These are phyloP conservation scores for Delphinus delphis DNA, from an alignment of 2,113 vertebrate genomes.

Conservation along the genomic window DNA sequence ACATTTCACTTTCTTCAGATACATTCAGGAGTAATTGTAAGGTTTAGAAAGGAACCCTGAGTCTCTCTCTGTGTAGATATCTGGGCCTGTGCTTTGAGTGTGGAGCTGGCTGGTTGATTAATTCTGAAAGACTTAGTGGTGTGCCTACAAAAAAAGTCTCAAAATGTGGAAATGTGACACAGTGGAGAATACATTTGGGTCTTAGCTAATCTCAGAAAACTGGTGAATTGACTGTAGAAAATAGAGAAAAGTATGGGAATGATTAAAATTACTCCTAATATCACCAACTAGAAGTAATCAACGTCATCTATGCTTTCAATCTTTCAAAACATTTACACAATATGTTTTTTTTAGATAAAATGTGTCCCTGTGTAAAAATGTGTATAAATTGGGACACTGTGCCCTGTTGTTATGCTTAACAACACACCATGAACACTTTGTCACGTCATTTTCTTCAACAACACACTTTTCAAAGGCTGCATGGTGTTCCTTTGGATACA, in stretches of 20 bases:
- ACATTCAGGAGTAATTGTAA: neutral
- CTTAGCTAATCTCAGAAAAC: conserved; percentile 27
- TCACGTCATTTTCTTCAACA: neutral
- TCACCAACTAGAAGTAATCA: conserved; percentile 6
- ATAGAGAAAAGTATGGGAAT: neutral
- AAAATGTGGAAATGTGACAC: conserved; percentile 19
- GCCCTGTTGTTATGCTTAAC: neutral
- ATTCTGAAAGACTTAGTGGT: neutral
- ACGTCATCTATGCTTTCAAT: neutral
- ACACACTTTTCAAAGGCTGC: neutral
- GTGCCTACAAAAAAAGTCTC: neutral
- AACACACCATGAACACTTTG: neutral
- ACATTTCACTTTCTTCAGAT: neutral
- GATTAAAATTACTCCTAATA: conserved; percentile 29
- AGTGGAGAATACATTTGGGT: neutral
- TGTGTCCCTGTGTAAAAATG: neutral
- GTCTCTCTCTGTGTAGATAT: neutral
- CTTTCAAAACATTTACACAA: neutral
- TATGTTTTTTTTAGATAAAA: neutral
- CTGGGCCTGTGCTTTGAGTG: neutral
- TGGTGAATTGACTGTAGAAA: conserved; percentile 16
- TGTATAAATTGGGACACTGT: neutral
- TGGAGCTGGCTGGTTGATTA: neutral
- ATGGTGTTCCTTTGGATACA: neutral
- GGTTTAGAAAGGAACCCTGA: neutral